A percentile compares a stretch with the other conserved stretches of the same genome.
phyloP scores from a whole-genome alignment of 2,113 vertebrate genomes.

The Myotis brandtii region DNA sequence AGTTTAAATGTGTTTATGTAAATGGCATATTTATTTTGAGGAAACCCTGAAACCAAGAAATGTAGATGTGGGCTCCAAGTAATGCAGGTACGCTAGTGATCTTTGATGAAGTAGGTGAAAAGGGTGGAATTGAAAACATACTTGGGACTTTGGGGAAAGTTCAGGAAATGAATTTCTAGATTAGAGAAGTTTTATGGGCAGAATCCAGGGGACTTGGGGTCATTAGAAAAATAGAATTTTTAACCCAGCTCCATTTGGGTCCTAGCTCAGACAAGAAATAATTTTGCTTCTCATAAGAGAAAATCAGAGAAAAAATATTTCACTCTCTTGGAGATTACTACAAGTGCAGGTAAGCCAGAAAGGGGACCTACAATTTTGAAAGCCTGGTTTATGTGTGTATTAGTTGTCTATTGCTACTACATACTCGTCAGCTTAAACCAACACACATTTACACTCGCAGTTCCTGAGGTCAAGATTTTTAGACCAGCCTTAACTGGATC shows the following conservation, averaged over 20 bases:
- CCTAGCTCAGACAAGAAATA: background rate
- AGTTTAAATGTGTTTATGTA: background rate
- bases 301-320: background rate
- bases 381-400: background rate
- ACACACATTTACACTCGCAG: background rate
- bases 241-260: background rate
- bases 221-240: background rate
- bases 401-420: background rate
- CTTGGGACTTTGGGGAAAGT: background rate
- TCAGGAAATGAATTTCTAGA: conserved; percentile 14
- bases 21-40: background rate
- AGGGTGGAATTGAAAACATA: background rate
- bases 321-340: background rate
- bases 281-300: background rate
- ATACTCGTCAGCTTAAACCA: background rate
- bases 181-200: background rate
- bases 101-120: background rate
- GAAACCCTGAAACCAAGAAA: conserved; percentile 2
- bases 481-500: background rate
- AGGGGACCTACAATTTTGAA: background rate
- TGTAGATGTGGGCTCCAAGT: background rate
- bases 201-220: background rate
- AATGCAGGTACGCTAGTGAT: background rate
- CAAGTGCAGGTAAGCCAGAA: background rate
- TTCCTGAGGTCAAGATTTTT: background rate